Percentiles rank a stretch among this genome's conserved stretches.
phyloP scores from a whole-genome alignment of 2,888 invertebrate genomes.

The Leptura quadrifasciata region DNA sequence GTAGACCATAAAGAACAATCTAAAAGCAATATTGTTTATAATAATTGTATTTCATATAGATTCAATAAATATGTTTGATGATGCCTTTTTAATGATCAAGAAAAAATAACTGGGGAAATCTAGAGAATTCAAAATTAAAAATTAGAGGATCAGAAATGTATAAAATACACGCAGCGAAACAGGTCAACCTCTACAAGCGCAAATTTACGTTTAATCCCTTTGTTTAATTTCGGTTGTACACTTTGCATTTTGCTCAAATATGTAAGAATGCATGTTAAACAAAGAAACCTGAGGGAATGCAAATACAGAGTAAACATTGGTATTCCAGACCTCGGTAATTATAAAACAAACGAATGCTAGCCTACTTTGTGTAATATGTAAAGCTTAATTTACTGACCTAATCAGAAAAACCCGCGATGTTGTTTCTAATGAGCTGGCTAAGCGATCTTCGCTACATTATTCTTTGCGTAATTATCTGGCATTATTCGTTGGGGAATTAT shows the following conservation, averaged over 20 bases:
- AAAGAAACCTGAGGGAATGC: constrained; percentile 54
- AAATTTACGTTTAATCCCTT: constrained; percentile 43
- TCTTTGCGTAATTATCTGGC: constrained; percentile 46
- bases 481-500: constrained; percentile 24
- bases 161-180: background rate
- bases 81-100: too few relatives aligned
- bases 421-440: constrained; percentile 57
- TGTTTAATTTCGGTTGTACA: constrained; percentile 42
- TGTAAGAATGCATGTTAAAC: constrained; percentile 49
- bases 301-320: constrained; percentile 49
- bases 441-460: constrained; percentile 51
- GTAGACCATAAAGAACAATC: too few relatives aligned
- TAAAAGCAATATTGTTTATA: too few relatives aligned
- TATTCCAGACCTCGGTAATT: constrained; percentile 50
- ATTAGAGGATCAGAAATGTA: too few relatives aligned
- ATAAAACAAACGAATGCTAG: constrained; percentile 56
- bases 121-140: too few relatives aligned
- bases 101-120: too few relatives aligned
- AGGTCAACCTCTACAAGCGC: background rate
- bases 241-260: constrained; percentile 41
- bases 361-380: constrained; percentile 58
- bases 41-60: too few relatives aligned
- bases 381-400: constrained; percentile 62
- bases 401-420: constrained; percentile 58
- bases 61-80: too few relatives aligned